Evolutionary conservation across 2,888 invertebrate species (phyloP), one percentile per base, ranked within the genome.

Genomic region (Tuta absoluta): DNA sequence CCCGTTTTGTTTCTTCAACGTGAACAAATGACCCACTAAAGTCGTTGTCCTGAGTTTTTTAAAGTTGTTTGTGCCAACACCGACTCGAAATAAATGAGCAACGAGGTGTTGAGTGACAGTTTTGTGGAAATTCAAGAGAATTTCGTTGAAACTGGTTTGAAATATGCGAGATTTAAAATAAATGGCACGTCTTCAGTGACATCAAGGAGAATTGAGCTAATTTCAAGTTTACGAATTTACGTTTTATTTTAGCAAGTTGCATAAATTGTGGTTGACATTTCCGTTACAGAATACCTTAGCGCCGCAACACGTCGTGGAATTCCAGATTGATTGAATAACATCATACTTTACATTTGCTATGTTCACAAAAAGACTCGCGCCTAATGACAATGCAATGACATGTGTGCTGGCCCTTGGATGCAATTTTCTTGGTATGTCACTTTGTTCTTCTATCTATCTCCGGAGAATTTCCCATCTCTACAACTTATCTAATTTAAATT

Each of bases 1-100:
- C 51, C 11, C 12, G 10, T 8, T 51, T 49, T 19, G 12, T 23
- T 19, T 51, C 21, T 23, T 48, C 7, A 33, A 33, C 33, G 33
- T 56, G 14, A 28, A 17, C 33, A 56, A 56, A 56, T 56, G 33
- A 56, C 56, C 56, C 17, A n/a, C 28, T 17, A 53, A 23, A 33
- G 56, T 56, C 56, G 56, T 56, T 56, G 33, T 33, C 56, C 56
- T n/a, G 8, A 14, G 14, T 56, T 33, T 56, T 56, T 24, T 33
- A n/a, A 10, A 12, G n/a, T 56, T 56, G 56, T 56, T 56, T 33
- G 33, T 56, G 56, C 56, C 56, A 56, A 56, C n/a, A 53, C 14
- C 38, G 14, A 14, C 33, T 62, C 17, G 53, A 38, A 56, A 63
- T 57, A 56, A 56, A 63, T 56, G 45, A 56, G 12, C 49, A 33